Evolutionary conservation across 2,797 vertebrate genomes (phyloP).

Genomic region (Epinephelus coioides): DNA sequence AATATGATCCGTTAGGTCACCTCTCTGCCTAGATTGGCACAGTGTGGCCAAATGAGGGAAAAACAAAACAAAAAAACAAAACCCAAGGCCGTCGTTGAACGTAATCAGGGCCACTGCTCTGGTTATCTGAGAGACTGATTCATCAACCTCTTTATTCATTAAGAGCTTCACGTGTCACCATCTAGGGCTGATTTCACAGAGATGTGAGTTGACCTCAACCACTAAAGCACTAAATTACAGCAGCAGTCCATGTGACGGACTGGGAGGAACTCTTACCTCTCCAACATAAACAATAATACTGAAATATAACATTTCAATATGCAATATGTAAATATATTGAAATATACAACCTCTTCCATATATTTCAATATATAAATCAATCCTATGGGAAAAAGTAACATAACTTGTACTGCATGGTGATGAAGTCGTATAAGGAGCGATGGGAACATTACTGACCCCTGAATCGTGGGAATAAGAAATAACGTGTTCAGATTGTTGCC

Average conservation of each 20-base stretch:
- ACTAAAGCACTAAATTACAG: conserved; percentile 75
- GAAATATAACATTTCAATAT: conserved; percentile 62
- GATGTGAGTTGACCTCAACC: conserved; percentile 38
- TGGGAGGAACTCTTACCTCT: conserved; percentile 24
- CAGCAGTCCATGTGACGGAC: conserved; percentile 50
- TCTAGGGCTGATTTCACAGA: conserved; percentile 24
- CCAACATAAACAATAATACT: conserved; percentile 60
- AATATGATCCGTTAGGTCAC: conserved; percentile 46
- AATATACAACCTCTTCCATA: conserved; percentile 49
- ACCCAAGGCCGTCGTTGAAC: conserved; percentile 14
- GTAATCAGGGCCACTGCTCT: neutral
- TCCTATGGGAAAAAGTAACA: conserved; percentile 8
- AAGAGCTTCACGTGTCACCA: conserved; percentile 32
- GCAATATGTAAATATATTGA: conserved; percentile 52
- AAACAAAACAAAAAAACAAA: neutral
- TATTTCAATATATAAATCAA: conserved; percentile 63
- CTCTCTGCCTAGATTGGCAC: conserved; percentile 34
- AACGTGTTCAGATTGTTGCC: neutral
- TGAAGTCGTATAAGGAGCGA: neutral
- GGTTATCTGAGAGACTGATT: conserved; percentile 3
- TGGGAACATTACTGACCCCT: conserved; percentile 16
- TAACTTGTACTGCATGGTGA: conserved; percentile 4
- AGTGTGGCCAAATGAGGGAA: conserved; percentile 5
- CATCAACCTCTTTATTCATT: neutral
- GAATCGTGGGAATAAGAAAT: conserved; percentile 14